These are phyloP conservation scores for Knipowitschia caucasica DNA, from an alignment of 2,797 vertebrate species.

Conservation along the genomic window DNA sequence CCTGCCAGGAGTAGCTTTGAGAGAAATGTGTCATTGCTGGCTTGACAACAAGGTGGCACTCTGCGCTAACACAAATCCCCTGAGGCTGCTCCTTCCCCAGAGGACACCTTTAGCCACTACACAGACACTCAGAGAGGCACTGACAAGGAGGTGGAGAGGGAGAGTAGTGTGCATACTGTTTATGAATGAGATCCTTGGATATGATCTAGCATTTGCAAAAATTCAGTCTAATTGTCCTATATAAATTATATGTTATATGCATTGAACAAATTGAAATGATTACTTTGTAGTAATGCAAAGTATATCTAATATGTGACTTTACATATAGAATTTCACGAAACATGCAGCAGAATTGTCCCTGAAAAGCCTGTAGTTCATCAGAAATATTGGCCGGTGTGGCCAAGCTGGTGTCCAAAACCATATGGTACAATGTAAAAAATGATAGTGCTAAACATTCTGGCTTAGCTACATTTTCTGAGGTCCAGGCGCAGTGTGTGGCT, in stretches of 20 bases:
- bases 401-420: slow-evolving; percentile 3
- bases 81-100: slow-evolving; percentile 57
- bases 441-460: neutral
- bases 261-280: neutral
- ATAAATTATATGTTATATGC: neutral
- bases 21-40: slow-evolving; percentile 76
- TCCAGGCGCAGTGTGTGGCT: slow-evolving; percentile 49
- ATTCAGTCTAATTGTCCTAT: neutral
- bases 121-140: slow-evolving; percentile 19
- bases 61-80: slow-evolving; percentile 81
- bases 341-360: neutral
- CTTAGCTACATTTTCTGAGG: slow-evolving; percentile 1
- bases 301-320: neutral
- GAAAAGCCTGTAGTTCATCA: neutral
- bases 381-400: neutral
- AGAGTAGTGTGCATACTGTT: slow-evolving; percentile 19
- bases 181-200: slow-evolving; percentile 35
- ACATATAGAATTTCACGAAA: neutral
- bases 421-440: slow-evolving; percentile 1
- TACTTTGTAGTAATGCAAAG: neutral
- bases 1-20: slow-evolving; percentile 59
- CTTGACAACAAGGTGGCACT: slow-evolving; percentile 85
- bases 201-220: slow-evolving; percentile 14
- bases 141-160: slow-evolving; percentile 11
- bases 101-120: slow-evolving; percentile 60